Conservation (phyloP, 1,140 invertebrate genomes). For the Caenorhabditis brenneri region DNA sequence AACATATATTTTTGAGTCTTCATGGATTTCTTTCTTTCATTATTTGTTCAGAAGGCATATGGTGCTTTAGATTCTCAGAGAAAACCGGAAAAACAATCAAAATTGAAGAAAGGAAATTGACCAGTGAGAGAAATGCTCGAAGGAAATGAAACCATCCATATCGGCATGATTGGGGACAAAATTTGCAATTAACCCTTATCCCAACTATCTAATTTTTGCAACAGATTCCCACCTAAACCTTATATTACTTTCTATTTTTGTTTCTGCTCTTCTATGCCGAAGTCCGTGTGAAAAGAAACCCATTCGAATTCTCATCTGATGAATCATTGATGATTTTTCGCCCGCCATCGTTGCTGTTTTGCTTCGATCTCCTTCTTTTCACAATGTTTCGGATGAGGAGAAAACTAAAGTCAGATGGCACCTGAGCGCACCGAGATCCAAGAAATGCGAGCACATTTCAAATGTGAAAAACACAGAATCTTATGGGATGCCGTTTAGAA, state of each 20-base stretch:
- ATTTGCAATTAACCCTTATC: too few relatives aligned
- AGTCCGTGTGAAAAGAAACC: constrained; percentile 16
- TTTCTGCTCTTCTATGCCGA: constrained; percentile 12
- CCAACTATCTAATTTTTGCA: too few relatives aligned
- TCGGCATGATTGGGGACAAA: too few relatives aligned
- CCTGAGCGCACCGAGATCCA: not conserved
- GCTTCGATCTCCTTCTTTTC: not conserved
- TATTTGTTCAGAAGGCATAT: constrained; percentile 28
- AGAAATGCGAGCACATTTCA: not conserved
- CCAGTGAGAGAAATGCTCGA: not conserved
- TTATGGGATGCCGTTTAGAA: not conserved
- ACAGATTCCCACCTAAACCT: not conserved
- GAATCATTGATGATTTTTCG: constrained; percentile 35
- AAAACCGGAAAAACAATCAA: constrained; percentile 31
- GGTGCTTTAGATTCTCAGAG: not conserved
- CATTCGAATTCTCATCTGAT: constrained; percentile 35
- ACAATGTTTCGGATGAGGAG: not conserved
- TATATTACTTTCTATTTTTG: not conserved
- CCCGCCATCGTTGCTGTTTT: constrained; percentile 22
- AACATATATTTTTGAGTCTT: not conserved
- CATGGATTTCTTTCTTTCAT: not conserved
- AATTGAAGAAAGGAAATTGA: not conserved
- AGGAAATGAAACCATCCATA: not conserved
- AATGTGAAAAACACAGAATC: not conserved
- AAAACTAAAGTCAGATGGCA: constrained; percentile 33